Evolutionary conservation across 2,888 invertebrate genomes (phyloP).

Genomic region (Teleiodes luculella): DNA sequence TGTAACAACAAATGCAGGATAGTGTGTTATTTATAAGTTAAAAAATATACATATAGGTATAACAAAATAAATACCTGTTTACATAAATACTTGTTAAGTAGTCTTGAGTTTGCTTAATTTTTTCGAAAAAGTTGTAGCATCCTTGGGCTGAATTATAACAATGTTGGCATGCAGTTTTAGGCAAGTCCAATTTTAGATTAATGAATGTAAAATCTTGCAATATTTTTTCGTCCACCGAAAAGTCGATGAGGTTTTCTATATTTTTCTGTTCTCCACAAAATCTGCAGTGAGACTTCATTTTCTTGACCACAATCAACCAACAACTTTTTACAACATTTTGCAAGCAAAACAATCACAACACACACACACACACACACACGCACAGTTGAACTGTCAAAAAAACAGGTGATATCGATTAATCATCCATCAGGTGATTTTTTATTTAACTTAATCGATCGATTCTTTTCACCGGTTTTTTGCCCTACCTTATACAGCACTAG

Average conservation of each 20-base stretch:
- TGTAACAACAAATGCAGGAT: background rate
- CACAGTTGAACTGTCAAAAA: no score
- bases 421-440: no score
- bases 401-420: no score
- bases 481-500: no score
- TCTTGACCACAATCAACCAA: background rate
- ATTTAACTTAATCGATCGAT: no score
- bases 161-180: constrained; percentile 22
- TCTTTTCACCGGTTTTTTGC: no score
- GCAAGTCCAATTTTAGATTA: constrained; percentile 19
- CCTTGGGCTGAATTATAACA: constrained; percentile 21
- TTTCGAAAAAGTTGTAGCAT: constrained; percentile 22
- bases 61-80: background rate
- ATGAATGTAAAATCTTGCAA: constrained; percentile 17
- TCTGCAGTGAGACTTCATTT: background rate
- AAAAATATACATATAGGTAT: background rate
- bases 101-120: constrained; percentile 18
- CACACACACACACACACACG: no score
- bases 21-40: background rate
- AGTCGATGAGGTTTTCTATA: background rate
- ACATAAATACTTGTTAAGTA: constrained; percentile 8
- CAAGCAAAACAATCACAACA: background rate
- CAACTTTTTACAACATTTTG: background rate
- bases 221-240: constrained; percentile 10
- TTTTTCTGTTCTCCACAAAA: constrained; percentile 5